Base-by-base conservation (phyloP, 2,797 vertebrate genomes). In the Anguilla anguilla region DNA sequence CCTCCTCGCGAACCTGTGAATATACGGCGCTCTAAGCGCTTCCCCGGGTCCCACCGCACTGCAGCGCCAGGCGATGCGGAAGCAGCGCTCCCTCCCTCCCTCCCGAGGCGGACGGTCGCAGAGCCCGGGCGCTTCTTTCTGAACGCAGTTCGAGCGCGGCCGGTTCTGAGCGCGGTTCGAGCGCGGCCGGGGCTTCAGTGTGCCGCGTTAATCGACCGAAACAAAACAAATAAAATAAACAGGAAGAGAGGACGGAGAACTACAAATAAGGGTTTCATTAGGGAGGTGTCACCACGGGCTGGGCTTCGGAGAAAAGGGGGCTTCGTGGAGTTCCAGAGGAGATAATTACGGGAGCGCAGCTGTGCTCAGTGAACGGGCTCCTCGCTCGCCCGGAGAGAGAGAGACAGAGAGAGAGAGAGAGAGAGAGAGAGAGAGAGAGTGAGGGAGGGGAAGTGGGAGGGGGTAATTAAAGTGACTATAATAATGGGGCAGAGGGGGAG, bases 311-410 rank as follows among this genome's bases (percentile, higher is more conserved):
- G n/a, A 72, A 46, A 22, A 7, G 25, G 7, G 25, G 61, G 85
- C n/a, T 72, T 86, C 19, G 13, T 9, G 13, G 25, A 43, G 39
- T 6, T 19, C 1, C 39, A 31, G 46, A 55, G 46, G 49, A 86
- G 85, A 7, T 79, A 86, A 86, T 86, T 86, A 86, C 69, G 79
- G 85, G 31, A 51, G 53, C 13, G 13, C 85, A 86, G 85, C 67
- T 55, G 85, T 15, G 72, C 6, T 86, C 46, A 3, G 13, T 22
- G 22, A 22, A 6, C 25, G 31, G 17, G 28, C 61, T 83, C 39
- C 86, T 53, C 64, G 3, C 43, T 67, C 22, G 69, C 74, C n/a
- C 15, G 15, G 79, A 46, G 39, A 46, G 35, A 82, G 43, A 74
- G 69, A 49, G 49, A 53, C 49, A 22, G 7, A 83, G 31, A 72